phyloP scores from a whole-genome alignment of 2,888 invertebrate genomes.

The Diadromus collaris region DNA sequence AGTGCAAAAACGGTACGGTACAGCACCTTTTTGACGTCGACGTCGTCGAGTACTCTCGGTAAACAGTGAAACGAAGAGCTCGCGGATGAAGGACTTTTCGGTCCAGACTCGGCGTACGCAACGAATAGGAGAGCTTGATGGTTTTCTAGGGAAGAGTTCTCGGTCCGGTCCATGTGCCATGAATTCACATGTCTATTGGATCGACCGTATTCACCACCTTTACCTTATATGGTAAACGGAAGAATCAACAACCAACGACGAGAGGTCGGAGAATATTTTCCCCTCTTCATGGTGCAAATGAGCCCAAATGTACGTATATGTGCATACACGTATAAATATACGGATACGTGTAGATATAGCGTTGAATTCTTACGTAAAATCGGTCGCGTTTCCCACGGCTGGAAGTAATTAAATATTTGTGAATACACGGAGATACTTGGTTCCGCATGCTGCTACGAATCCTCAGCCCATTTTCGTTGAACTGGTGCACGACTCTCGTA shows the following conservation, averaged over 20 bases:
- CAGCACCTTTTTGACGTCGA: conserved; percentile 11
- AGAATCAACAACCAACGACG: not conserved
- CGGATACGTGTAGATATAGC: not conserved
- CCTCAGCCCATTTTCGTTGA: not conserved
- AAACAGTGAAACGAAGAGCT: conserved; percentile 24
- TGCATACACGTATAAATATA: not conserved
- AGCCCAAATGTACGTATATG: not conserved
- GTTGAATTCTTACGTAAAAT: not conserved
- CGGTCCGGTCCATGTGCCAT: too few species aligned
- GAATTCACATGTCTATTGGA: too few species aligned
- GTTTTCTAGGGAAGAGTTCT: not conserved
- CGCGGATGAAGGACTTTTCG: not conserved
- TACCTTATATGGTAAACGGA: not conserved
- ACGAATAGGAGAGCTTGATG: not conserved
- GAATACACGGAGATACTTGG: not conserved
- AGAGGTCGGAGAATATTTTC: not conserved
- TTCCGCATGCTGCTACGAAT: too few species aligned
- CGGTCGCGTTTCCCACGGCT: not conserved
- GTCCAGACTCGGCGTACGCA: not conserved
- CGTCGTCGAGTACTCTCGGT: conserved; percentile 19
- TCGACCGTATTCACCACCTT: not conserved
- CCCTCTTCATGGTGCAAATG: not conserved
- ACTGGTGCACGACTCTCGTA: not conserved
- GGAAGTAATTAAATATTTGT: conserved; percentile 4
- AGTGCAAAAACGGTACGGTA: not conserved